Conservation (phyloP, 1,140 invertebrate species). For the Drosophila saltans region DNA sequence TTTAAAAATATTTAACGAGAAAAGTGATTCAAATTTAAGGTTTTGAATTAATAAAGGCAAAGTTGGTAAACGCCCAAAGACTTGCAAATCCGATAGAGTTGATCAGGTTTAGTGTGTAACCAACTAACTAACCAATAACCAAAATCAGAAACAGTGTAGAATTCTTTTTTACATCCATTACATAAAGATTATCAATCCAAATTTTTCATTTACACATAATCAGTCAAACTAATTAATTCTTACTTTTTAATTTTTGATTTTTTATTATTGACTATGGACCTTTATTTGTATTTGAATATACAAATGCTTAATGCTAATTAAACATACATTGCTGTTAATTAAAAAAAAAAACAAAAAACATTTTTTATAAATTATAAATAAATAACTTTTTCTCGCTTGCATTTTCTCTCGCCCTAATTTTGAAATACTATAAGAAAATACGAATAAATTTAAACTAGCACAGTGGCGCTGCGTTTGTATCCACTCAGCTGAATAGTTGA, state of each 20-base stretch:
- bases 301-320: constrained; percentile 17
- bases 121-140: too few species aligned
- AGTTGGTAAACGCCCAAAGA: too few species aligned
- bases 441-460: constrained; percentile 26
- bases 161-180: too few species aligned
- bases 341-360: constrained; percentile 34
- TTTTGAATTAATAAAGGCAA: too few species aligned
- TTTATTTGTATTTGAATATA: constrained; percentile 29
- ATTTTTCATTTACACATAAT: too few species aligned
- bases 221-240: neutral
- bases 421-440: constrained; percentile 72
- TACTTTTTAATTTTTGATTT: neutral
- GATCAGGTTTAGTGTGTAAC: too few species aligned
- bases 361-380: constrained; percentile 28
- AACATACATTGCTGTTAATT: constrained; percentile 10
- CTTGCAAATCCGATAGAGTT: too few species aligned
- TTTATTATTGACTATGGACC: constrained; percentile 17
- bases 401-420: constrained; percentile 21
- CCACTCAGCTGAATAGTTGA: too few species aligned
- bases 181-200: too few species aligned
- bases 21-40: too few species aligned
- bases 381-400: constrained; percentile 9
- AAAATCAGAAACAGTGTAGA: too few species aligned
- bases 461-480: neutral
- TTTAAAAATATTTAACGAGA: too few species aligned